phyloP scores from a whole-genome alignment of 2,888 invertebrate species.

The Lycocerus yunnanus region DNA sequence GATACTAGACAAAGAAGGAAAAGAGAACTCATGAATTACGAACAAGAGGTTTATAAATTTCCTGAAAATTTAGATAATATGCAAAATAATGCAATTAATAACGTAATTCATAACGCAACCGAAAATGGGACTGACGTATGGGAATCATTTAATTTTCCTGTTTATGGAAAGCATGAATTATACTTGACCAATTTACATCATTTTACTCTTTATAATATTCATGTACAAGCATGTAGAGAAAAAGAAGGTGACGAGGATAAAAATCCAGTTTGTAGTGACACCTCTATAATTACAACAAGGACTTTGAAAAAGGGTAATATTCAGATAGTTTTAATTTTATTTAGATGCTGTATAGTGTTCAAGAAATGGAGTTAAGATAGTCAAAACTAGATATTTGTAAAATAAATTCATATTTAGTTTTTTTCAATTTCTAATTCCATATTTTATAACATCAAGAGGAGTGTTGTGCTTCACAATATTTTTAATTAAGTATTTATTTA shows the following conservation, averaged over 20 bases:
- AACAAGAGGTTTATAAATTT: slow-evolving; percentile 24
- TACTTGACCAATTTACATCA: slow-evolving; percentile 71
- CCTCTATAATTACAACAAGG: slow-evolving; percentile 18
- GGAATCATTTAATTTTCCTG: slow-evolving; percentile 42
- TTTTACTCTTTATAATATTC: slow-evolving; percentile 77
- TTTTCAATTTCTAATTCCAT: too few relatives aligned
- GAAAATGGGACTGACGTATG: slow-evolving; percentile 42
- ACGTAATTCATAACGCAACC: slow-evolving; percentile 39
- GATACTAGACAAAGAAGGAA: slow-evolving; percentile 27
- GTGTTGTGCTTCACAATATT: too few relatives aligned
- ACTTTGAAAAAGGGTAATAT: slow-evolving; percentile 43
- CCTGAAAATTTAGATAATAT: slow-evolving; percentile 27
- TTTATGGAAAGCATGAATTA: slow-evolving; percentile 54
- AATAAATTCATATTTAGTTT: too few relatives aligned
- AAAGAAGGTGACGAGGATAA: slow-evolving; percentile 55
- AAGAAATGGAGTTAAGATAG: too few relatives aligned
- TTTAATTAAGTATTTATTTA: too few relatives aligned
- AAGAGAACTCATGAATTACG: slow-evolving; percentile 20
- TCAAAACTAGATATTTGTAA: too few relatives aligned
- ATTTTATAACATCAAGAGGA: too few relatives aligned
- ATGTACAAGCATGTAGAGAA: slow-evolving; percentile 78
- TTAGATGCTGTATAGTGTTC: background rate
- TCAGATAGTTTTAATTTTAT: background rate
- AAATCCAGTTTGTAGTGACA: slow-evolving; percentile 31
- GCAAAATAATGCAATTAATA: slow-evolving; percentile 18